These are phyloP conservation scores for Zoanthus gigantus DNA, from an alignment of 92 coral and sea anemone genomes.

Conservation along the genomic window DNA sequence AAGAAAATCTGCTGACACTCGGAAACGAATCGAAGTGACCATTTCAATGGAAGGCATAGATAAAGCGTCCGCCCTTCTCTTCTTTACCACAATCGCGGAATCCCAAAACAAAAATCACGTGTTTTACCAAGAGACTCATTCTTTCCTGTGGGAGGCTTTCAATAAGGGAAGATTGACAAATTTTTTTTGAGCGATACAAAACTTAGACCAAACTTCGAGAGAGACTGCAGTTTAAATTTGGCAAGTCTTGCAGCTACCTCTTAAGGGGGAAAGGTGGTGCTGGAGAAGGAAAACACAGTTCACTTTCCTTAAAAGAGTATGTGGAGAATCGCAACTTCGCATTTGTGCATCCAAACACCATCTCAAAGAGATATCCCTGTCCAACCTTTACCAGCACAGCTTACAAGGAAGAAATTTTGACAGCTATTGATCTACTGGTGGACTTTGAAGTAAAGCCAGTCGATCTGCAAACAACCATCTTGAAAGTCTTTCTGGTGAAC, in stretches of 20 bases:
- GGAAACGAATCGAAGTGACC: slow-evolving; percentile 24
- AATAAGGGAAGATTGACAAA: slow-evolving; percentile 31
- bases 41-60: slow-evolving; percentile 49
- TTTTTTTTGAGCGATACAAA: slow-evolving; percentile 49
- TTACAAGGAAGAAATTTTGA: slow-evolving; percentile 53
- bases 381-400: slow-evolving; percentile 23
- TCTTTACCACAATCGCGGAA: slow-evolving; percentile 48
- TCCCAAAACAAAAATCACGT: slow-evolving; percentile 36
- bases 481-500: slow-evolving; percentile 50
- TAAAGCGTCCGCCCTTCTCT: slow-evolving; percentile 62
- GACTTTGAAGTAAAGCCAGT: slow-evolving; percentile 61
- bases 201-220: slow-evolving; percentile 53
- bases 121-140: slow-evolving; percentile 62
- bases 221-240: slow-evolving; percentile 59
- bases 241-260: slow-evolving; percentile 64
- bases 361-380: slow-evolving; percentile 45
- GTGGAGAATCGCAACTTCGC: slow-evolving; percentile 54
- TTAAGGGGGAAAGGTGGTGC: slow-evolving; percentile 54
- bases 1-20: slow-evolving; percentile 21
- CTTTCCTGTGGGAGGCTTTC: slow-evolving; percentile 61
- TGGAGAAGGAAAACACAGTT: slow-evolving; percentile 49
- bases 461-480: slow-evolving; percentile 34
- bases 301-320: slow-evolving; percentile 38
- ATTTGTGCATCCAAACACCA: slow-evolving; percentile 61
- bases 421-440: slow-evolving; percentile 56